Percentiles rank a stretch among this genome's conserved stretches.
Conservation (phyloP, 1,140 invertebrate species). For the Cyclargus thomasi region DNA sequence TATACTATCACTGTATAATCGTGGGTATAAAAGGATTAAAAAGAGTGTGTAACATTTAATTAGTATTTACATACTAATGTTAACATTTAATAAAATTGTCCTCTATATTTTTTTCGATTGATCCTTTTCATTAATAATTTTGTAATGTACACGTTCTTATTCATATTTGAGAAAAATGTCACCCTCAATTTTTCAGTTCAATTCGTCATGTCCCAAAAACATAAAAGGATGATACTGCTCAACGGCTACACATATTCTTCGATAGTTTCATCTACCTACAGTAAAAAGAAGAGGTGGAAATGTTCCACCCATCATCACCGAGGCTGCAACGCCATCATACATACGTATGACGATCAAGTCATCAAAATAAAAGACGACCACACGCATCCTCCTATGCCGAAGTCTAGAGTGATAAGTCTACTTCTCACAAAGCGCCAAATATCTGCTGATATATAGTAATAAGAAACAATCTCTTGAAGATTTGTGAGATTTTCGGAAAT, state of each 20-base stretch:
- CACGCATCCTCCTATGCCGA: constrained; percentile 22
- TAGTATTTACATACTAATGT: too few species aligned
- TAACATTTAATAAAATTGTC: too few species aligned
- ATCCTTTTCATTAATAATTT: not conserved
- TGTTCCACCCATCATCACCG: constrained; percentile 39
- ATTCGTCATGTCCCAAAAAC: constrained; percentile 8
- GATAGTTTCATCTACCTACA: constrained; percentile 4
- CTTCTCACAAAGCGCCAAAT: not conserved
- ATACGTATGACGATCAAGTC: constrained; percentile 25
- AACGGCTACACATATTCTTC: constrained; percentile 31
- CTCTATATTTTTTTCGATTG: too few species aligned
- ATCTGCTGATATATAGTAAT: not conserved
- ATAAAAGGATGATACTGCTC: constrained; percentile 8
- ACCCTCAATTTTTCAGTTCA: constrained; percentile 7
- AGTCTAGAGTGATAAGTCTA: not conserved
- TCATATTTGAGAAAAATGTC: too few species aligned
- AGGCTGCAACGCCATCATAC: constrained; percentile 38
- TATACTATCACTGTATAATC: too few species aligned
- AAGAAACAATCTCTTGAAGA: too few species aligned
- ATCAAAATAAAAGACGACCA: constrained; percentile 24
- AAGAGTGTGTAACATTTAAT: too few species aligned
- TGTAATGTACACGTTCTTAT: not conserved
- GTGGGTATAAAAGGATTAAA: too few species aligned
- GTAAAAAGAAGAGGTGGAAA: constrained; percentile 31
- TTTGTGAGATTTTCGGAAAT: too few species aligned